These are phyloP conservation scores for Poecile montanus DNA, from an alignment of 2,797 vertebrate species.

Conservation along the genomic window DNA sequence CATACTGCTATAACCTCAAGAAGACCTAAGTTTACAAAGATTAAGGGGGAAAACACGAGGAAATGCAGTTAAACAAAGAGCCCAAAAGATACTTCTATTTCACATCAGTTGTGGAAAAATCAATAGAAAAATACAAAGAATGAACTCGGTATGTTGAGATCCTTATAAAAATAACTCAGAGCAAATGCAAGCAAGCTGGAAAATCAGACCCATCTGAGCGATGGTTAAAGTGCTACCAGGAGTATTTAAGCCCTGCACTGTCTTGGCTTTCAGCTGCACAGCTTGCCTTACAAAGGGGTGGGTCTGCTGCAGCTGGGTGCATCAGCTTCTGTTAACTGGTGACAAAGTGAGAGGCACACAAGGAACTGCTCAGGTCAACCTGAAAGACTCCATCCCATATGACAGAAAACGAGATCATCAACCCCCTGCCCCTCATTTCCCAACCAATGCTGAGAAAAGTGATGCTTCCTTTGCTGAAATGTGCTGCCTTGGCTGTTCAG, in stretches of 20 bases:
- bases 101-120: conserved; percentile 39
- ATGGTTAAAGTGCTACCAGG: conserved; percentile 31
- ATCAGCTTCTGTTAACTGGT: not conserved
- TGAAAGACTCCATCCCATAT: not conserved
- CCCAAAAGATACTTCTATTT: conserved; percentile 45
- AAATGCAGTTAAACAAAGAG: conserved; percentile 57
- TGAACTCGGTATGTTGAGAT: not conserved
- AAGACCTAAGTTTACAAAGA: conserved; percentile 72
- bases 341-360: not conserved
- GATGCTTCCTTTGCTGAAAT: not conserved
- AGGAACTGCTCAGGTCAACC: not conserved
- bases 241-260: conserved; percentile 3
- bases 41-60: conserved; percentile 56
- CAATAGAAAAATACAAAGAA: conserved; percentile 51
- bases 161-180: conserved; percentile 49
- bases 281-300: not conserved
- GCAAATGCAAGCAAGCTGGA: conserved; percentile 39
- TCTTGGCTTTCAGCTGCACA: not conserved
- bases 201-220: not conserved
- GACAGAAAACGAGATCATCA: not conserved
- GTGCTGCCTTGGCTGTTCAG: not conserved
- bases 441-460: not conserved
- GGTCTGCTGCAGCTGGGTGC: not conserved
- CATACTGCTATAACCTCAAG: conserved; percentile 41
- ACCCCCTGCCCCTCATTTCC: not conserved